These are phyloP conservation scores for Petrophora chlorosata DNA, from an alignment of 2,888 invertebrate genomes.

Conservation along the genomic window DNA sequence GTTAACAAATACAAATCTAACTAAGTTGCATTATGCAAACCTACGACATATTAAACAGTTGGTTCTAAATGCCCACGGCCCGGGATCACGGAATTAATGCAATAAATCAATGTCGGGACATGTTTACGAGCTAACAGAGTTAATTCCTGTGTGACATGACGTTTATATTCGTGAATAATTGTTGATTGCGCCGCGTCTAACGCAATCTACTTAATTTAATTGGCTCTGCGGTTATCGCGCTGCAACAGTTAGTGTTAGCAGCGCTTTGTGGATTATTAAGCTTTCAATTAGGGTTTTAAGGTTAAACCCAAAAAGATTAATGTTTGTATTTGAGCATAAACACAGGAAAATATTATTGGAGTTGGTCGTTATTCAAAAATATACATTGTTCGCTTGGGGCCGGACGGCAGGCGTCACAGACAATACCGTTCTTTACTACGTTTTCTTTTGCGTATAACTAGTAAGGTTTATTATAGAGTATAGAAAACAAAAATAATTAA, in stretches of 20 bases:
- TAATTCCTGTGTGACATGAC: slow-evolving; percentile 80
- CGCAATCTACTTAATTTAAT: slow-evolving; percentile 48
- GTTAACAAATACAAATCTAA: background rate
- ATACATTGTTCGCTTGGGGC: no score
- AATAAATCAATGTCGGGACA: slow-evolving; percentile 79
- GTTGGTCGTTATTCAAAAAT: no score
- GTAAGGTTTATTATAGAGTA: no score
- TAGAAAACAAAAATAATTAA: no score
- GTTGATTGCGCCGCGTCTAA: slow-evolving; percentile 60
- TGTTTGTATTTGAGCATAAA: no score
- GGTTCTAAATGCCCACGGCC: slow-evolving; percentile 68
- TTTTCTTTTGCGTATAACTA: no score
- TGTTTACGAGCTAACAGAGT: slow-evolving; percentile 83
- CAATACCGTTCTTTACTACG: no score
- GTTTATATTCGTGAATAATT: slow-evolving; percentile 81
- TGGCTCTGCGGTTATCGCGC: slow-evolving; percentile 30
- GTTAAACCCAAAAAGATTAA: background rate
- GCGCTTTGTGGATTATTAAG: slow-evolving; percentile 17
- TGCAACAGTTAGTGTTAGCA: slow-evolving; percentile 17
- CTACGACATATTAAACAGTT: slow-evolving; percentile 61
- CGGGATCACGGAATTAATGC: slow-evolving; percentile 71
- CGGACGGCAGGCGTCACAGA: no score
- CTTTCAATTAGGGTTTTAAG: slow-evolving; percentile 14
- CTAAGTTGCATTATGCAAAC: slow-evolving; percentile 39
- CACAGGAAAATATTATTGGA: no score